These are phyloP conservation scores for Bombyx huttoni DNA, from an alignment of 2,888 invertebrate genomes.

Conservation along the genomic window DNA sequence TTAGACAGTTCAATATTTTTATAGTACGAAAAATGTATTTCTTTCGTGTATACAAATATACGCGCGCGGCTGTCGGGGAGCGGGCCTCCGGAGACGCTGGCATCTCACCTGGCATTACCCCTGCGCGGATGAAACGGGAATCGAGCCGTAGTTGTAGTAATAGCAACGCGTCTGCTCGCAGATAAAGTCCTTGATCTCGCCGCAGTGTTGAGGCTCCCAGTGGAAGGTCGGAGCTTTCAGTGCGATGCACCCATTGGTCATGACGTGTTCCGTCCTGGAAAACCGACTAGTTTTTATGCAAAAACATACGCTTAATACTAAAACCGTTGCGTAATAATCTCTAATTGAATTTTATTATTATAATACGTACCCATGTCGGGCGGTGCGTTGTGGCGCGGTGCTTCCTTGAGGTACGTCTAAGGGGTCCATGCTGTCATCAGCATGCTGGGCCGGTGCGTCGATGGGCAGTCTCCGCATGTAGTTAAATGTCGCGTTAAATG, in stretches of 20 bases:
- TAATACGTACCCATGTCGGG: conserved; percentile 76
- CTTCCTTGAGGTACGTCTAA: conserved; percentile 79
- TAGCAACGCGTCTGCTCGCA: conserved; percentile 93
- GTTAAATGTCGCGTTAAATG: conserved; percentile 91
- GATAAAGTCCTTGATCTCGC: conserved; percentile 87
- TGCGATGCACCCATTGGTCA: conserved; percentile 81
- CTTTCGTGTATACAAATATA: conserved; percentile 7
- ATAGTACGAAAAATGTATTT: conserved; percentile 1
- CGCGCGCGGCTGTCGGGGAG: conserved; percentile 65
- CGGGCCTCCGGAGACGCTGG: conserved; percentile 70
- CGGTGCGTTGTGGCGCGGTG: conserved; percentile 84
- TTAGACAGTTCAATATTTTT: conserved; percentile 20
- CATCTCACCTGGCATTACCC: conserved; percentile 90
- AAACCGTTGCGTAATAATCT: too few relatives aligned
- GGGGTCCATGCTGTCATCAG: conserved; percentile 73
- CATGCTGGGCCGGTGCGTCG: conserved; percentile 66
- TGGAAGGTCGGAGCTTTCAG: conserved; percentile 83
- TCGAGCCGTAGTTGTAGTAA: conserved; percentile 92
- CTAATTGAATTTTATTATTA: neutral
- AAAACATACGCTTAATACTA: neutral
- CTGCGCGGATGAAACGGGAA: conserved; percentile 91
- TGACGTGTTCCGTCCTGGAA: conserved; percentile 69
- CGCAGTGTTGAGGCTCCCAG: conserved; percentile 89
- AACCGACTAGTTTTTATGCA: conserved; percentile 62
- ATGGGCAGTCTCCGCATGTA: conserved; percentile 76